Percentiles rank a stretch among this genome's conserved stretches.
Evolutionary conservation across 2,113 vertebrate genomes (phyloP).

Genomic region (Dasyornis broadbenti): DNA sequence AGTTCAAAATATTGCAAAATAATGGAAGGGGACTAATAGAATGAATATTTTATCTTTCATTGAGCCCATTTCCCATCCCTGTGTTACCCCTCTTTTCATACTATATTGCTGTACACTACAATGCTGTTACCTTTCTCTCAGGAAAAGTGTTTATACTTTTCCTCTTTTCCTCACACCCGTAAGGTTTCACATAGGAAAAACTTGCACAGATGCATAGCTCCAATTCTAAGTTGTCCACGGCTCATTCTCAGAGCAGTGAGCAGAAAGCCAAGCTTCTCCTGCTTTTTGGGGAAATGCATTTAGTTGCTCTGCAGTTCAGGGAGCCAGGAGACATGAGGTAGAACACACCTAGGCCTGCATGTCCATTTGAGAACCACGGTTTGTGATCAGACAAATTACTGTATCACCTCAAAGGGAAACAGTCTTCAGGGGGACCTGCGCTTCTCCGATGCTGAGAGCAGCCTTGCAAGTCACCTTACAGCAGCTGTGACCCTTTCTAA

Average conservation of each 20-base stretch:
- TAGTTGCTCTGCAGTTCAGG: background rate
- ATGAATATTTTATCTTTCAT: background rate
- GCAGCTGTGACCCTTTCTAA: background rate
- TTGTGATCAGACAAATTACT: background rate
- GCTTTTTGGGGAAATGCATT: background rate
- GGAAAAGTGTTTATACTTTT: background rate
- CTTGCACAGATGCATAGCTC: background rate
- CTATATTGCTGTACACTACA: background rate
- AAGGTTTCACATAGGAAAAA: background rate
- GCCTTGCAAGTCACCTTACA: background rate
- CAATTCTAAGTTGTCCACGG: background rate
- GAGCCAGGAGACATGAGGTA: background rate
- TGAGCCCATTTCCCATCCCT: background rate
- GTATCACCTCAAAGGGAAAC: background rate
- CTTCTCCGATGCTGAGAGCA: background rate
- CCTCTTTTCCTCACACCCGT: background rate
- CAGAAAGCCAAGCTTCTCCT: background rate
- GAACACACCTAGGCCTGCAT: background rate
- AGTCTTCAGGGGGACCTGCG: background rate
- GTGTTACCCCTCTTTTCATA: background rate
- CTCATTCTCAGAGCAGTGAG: background rate
- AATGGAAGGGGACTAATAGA: background rate
- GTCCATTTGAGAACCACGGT: background rate
- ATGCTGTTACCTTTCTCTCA: background rate
- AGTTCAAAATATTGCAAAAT: background rate